These are phyloP conservation scores for Eurypyga helias DNA, from an alignment of 2,113 vertebrate genomes.

Conservation along the genomic window DNA sequence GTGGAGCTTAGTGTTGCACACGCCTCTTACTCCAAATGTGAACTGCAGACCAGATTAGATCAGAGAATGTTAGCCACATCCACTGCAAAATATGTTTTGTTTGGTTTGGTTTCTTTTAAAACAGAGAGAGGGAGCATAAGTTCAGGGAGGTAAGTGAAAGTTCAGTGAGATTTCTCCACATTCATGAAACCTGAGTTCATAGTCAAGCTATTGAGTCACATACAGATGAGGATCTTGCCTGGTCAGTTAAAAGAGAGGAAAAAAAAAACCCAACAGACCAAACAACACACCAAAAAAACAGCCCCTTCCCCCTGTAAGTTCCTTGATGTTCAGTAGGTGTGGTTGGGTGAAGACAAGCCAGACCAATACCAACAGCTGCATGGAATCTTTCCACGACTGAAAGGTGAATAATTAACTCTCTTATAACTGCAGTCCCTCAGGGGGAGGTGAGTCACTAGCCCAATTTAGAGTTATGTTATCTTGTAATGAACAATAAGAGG, in stretches of 20 bases:
- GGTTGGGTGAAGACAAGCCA: slow-evolving; percentile 53
- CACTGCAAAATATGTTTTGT: slow-evolving; percentile 8
- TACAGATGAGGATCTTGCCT: background rate
- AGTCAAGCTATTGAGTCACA: slow-evolving; percentile 30
- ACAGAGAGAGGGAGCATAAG: slow-evolving; percentile 17
- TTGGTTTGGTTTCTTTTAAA: slow-evolving; percentile 36
- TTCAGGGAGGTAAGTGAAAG: slow-evolving; percentile 45
- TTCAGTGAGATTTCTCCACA: slow-evolving; percentile 47
- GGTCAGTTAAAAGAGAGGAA: background rate
- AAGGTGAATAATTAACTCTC: slow-evolving; percentile 67
- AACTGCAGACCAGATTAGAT: slow-evolving; percentile 23
- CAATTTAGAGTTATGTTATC: slow-evolving; percentile 69
- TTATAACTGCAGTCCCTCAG: slow-evolving; percentile 60
- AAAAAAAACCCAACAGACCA: background rate
- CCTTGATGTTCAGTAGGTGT: slow-evolving; percentile 61
- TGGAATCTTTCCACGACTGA: slow-evolving; percentile 68
- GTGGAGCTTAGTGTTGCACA: background rate
- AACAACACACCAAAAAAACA: background rate
- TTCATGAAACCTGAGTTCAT: slow-evolving; percentile 44
- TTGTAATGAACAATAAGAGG: slow-evolving; percentile 73
- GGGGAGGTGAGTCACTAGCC: slow-evolving; percentile 73
- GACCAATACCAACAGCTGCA: slow-evolving; percentile 63
- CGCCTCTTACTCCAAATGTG: background rate
- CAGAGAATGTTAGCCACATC: slow-evolving; percentile 20
- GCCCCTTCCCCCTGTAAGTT: background rate